Percentiles rank a stretch among this genome's conserved stretches.
Conservation (phyloP, 2,797 vertebrate species). For the Discoglossus pictus region DNA sequence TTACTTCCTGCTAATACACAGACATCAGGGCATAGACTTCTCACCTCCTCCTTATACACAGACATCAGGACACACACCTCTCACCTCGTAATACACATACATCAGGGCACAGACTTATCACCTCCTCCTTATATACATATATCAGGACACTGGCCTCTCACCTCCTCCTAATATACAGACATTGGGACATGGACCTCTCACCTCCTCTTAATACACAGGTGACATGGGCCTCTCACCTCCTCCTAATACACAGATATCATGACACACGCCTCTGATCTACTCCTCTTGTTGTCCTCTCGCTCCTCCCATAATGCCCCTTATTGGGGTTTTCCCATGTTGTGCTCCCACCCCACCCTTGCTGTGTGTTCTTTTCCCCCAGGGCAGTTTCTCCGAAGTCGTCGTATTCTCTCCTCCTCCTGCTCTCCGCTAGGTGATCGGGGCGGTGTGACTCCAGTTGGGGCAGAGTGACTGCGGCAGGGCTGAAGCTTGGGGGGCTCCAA, state of each 20-base stretch:
- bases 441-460: constrained; percentile 79
- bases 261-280: not conserved
- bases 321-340: constrained; percentile 89
- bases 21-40: not conserved
- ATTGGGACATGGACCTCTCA: not conserved
- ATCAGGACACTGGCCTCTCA: not conserved
- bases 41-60: not conserved
- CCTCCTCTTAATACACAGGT: not conserved
- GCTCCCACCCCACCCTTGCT: constrained; percentile 92
- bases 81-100: not conserved
- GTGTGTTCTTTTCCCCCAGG: constrained; percentile 84
- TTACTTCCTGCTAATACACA: not conserved
- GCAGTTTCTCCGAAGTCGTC: constrained; percentile 82
- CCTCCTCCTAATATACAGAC: not conserved
- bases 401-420: constrained; percentile 84
- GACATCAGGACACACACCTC: too few relatives aligned
- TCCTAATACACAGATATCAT: not conserved
- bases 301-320: constrained; percentile 2
- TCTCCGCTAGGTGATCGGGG: constrained; percentile 72
- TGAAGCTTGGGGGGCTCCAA: constrained; percentile 84
- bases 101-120: constrained; percentile 8
- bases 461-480: constrained; percentile 85
- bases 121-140: not conserved
- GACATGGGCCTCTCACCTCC: not conserved
- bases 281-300: constrained; percentile 2